Base-by-base conservation (phyloP, 1,140 invertebrate genomes). In the Teleopsis dalmanni region DNA sequence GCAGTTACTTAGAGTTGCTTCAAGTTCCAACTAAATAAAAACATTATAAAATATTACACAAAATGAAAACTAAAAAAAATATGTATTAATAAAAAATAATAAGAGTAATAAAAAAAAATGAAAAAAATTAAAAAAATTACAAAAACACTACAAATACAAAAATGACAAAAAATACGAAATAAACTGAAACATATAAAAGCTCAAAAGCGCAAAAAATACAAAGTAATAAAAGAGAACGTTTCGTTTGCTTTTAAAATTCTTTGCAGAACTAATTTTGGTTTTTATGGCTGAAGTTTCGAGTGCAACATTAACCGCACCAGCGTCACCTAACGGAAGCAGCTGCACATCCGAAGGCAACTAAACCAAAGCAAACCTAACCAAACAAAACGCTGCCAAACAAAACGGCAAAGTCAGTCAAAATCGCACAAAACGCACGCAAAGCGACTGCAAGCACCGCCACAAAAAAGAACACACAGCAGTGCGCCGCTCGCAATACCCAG, bases 261-360 rank as follows among this genome's bases (percentile, higher is more conserved):
- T 45, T 37, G 45, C 45, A 47, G 45, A 47, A 47, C 45, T 37
- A 35, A 37, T 37, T 47, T 47, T 18, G 22, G 21, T 47, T 37
- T 46, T 46, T 46, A 46, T 36, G 33, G 44, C 21, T 23, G 19
- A 46, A 46, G 31, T 35, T 46, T 36, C 13, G n/a, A 46, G 29
- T 46, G 31, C 44, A 33, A 31, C 44, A 46, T 29, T 46, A 33
- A 45, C 26, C 26, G 33, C 44, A 46, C 3, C 18, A 16, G 21
- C 13, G 18, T 9, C 29, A 18, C 8, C 8, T 13, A 37, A 13
- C 35, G 9, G 16, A 37, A 10, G 9, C 8, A 37, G 35, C 35
- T 37, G 11, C 35, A 9, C 9, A 16, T n/a, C n/a, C 26, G 25
- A 16, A 27, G 22, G 13, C 6, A 21, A 13, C 7, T 27, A 11